Evolutionary conservation across 2,888 invertebrate species (phyloP), one percentile per base, ranked within the genome.

Genomic region (Podabrus alpinus): DNA sequence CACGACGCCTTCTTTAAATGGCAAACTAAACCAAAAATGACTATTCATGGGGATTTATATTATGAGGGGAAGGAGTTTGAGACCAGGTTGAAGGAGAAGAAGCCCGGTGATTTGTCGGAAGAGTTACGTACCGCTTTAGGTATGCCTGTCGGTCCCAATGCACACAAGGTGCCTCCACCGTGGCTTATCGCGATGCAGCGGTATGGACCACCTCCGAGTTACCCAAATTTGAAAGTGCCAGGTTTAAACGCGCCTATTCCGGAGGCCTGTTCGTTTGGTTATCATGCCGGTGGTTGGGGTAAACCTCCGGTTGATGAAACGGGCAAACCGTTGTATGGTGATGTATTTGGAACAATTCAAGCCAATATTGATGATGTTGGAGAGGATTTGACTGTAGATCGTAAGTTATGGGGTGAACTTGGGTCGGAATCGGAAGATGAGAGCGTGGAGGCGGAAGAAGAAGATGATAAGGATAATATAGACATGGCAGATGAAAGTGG

Each of bases 21-120:
- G 97, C 99, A 99, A 87, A 98, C 98, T 0, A 99, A 99, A 87
- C 99, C 99, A 0, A 94, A 95, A 79, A 97, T 99, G 97, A 98
- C 98, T 0, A 97, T 98, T 82, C 98, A 99, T 86, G 99, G 99
- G 7, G 99, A 99, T 88, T 89, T 99, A 9, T 99, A 99, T 87
- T 99, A 99, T 86, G 99, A 99, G 87, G 98, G 99, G 62, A 99
- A 99, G 87, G 99, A 99, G 88, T 97, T 98, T 86, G 99, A 99
- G 88, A 99, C 99, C 0, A 91, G 98, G 45, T 89, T 99, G 75
- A 96, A 97, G 75, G 99, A 99, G 87, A 99, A 99, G 88, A 99
- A 99, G 85, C 99, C 99, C 0, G 99, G 99, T 0, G 98, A 99
- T 85, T 88, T 99, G 45, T 95, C 97, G 0, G 98, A 99, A 85